phyloP scores from a whole-genome alignment of 2,888 invertebrate genomes.

The Ellobium chinense region DNA sequence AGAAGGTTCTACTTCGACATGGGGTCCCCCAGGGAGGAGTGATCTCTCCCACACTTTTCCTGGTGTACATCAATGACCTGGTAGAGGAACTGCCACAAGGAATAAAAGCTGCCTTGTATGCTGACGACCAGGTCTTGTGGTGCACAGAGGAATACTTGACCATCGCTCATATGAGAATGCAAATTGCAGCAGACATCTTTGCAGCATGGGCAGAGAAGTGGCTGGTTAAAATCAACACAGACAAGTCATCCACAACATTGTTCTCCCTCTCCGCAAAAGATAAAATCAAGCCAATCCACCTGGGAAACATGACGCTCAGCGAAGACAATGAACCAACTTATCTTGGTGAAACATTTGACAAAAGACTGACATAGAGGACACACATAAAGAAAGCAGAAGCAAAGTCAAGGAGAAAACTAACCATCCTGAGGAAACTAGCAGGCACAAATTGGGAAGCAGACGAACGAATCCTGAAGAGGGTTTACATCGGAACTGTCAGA shows the following conservation, averaged over 20 bases:
- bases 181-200: conserved; percentile 32
- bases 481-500: no score
- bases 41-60: conserved; percentile 29
- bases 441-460: no score
- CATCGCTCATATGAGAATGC: conserved; percentile 48
- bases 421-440: no score
- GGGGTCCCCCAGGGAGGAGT: conserved; percentile 35
- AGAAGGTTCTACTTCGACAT: conserved; percentile 19
- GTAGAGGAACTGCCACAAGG: conserved; percentile 40
- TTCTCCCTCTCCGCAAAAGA: conserved; percentile 35
- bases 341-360: conserved; percentile 40
- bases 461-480: no score
- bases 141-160: conserved; percentile 49
- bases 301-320: neutral
- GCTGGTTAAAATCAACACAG: conserved; percentile 25
- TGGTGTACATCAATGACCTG: conserved; percentile 30
- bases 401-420: no score
- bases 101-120: conserved; percentile 46
- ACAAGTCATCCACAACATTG: conserved; percentile 32
- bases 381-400: no score
- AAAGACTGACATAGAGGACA: no score
- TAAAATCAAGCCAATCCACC: conserved; percentile 1
- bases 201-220: conserved; percentile 38
- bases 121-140: conserved; percentile 42
- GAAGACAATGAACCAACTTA: conserved; percentile 20